Evolutionary conservation across 1,140 invertebrate species (phyloP).

Genomic region (Drosophila dunni): DNA sequence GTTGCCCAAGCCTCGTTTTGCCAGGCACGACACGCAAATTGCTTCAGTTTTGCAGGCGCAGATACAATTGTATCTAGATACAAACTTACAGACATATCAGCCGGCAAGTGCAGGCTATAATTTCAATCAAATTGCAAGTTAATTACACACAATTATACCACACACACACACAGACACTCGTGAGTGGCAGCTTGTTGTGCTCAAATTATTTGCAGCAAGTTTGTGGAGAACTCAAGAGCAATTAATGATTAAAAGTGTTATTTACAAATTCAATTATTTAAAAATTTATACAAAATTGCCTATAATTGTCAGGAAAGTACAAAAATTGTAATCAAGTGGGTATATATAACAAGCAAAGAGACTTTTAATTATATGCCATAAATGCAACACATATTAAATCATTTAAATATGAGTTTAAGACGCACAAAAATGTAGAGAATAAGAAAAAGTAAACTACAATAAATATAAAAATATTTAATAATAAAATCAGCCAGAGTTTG

Average conservation of each 20-base stretch:
- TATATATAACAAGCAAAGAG: neutral
- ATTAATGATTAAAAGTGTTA: neutral
- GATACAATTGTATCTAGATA: slow-evolving; percentile 21
- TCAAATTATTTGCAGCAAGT: slow-evolving; percentile 1
- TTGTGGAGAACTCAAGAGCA: neutral
- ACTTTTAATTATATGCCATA: too few species aligned
- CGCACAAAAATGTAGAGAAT: too few species aligned
- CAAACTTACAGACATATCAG: neutral
- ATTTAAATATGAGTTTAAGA: too few species aligned
- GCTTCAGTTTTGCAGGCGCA: slow-evolving; percentile 43
- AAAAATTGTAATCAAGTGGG: neutral
- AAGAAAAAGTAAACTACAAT: too few species aligned
- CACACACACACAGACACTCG: slow-evolving; percentile 1
- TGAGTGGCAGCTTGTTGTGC: slow-evolving; percentile 32
- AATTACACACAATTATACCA: slow-evolving; percentile 76
- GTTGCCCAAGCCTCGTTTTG: slow-evolving; percentile 9
- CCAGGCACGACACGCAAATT: slow-evolving; percentile 68
- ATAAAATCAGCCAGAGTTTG: too few species aligned
- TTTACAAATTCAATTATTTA: neutral
- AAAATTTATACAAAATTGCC: neutral
- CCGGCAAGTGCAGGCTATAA: slow-evolving; percentile 57
- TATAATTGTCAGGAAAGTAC: neutral
- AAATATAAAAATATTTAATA: too few species aligned
- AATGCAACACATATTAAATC: too few species aligned
- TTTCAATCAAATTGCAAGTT: slow-evolving; percentile 81